Conservation (phyloP, 2,113 vertebrate genomes). For the Trogon surrucura region DNA sequence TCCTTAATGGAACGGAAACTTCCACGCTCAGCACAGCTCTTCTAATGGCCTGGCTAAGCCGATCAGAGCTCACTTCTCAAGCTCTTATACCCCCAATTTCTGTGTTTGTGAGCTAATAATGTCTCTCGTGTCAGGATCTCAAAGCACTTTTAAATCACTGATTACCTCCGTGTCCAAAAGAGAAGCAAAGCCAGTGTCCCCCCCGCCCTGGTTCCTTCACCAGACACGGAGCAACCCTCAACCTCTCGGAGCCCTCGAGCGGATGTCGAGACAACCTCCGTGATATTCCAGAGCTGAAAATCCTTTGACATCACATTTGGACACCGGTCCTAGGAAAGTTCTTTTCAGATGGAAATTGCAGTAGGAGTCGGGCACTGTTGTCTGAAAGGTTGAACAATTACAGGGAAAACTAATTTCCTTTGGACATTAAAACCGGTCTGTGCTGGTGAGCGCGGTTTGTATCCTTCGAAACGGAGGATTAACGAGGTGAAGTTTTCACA, state of each 20-base stretch:
- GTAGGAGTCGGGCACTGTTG: background rate
- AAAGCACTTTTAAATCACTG: background rate
- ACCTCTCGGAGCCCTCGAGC: background rate
- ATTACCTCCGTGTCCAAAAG: background rate
- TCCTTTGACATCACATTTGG: conserved; percentile 60
- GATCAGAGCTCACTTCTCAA: background rate
- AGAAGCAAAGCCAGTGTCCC: background rate
- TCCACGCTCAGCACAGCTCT: background rate
- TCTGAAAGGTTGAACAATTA: background rate
- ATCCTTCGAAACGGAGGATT: background rate
- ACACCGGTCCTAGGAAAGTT: conserved; percentile 55
- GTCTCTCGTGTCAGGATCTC: background rate
- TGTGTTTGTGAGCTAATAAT: background rate
- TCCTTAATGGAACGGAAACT: conserved; percentile 7
- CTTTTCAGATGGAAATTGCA: conserved; percentile 44
- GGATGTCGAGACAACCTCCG: background rate
- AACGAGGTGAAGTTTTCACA: background rate
- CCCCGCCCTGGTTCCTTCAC: background rate
- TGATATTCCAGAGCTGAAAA: conserved; percentile 27
- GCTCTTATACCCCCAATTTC: background rate
- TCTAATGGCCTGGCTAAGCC: background rate
- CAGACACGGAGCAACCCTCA: background rate
- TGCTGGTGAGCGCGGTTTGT: background rate
- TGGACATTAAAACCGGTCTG: background rate
- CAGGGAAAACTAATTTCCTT: background rate